Percentiles rank a stretch among this genome's conserved stretches.
phyloP scores from a whole-genome alignment of 2,113 vertebrate genomes.

The Clarias batrachus region DNA sequence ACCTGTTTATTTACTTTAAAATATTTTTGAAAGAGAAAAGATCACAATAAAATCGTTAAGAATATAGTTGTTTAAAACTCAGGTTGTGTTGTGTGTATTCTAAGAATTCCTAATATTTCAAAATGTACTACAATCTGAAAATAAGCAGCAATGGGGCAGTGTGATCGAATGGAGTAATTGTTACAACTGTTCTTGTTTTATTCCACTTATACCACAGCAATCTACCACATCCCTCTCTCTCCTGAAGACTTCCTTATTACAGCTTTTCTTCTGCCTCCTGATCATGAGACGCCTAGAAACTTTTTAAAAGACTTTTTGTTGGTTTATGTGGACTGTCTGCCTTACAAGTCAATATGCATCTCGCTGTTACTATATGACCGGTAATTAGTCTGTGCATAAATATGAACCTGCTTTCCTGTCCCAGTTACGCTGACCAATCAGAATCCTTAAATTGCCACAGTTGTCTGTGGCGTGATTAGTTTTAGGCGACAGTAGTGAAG shows the following conservation, averaged over 20 bases:
- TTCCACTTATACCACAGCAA: not conserved
- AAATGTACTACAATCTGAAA: not conserved
- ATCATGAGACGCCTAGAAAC: not conserved
- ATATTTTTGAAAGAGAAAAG: conserved; percentile 45
- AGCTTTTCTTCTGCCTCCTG: not conserved
- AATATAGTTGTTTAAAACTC: conserved; percentile 13
- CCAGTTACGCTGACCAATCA: not conserved
- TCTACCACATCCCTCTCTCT: not conserved
- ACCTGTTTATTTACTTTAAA: conserved; percentile 37
- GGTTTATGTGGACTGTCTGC: not conserved
- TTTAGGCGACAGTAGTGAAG: conserved; percentile 32
- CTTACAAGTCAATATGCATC: no score
- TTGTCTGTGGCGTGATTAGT: not conserved
- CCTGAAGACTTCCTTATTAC: not conserved
- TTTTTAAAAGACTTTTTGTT: not conserved
- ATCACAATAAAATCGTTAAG: conserved; percentile 48
- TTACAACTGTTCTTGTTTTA: not conserved
- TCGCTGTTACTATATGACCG: not conserved
- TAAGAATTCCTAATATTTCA: not conserved
- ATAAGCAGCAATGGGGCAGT: not conserved
- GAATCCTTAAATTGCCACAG: not conserved
- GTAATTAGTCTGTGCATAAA: not conserved
- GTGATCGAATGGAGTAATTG: not conserved
- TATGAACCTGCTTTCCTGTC: not conserved
- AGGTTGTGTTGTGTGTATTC: not conserved